These are phyloP conservation scores for Anodontia alba DNA, from an alignment of 2,888 invertebrate genomes.

Conservation along the genomic window DNA sequence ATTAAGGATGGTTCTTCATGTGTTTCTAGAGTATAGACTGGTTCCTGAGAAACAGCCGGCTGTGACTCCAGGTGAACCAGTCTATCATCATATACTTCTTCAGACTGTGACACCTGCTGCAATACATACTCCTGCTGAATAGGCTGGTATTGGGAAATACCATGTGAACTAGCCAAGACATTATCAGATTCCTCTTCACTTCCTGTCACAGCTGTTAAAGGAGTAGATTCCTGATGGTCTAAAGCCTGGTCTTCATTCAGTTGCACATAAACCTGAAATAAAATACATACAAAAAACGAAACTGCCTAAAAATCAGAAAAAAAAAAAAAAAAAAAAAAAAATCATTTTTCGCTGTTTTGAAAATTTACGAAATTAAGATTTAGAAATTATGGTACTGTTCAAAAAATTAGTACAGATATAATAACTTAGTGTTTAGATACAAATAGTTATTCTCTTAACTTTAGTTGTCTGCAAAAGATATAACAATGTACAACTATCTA, in stretches of 20 bases:
- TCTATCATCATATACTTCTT: background rate
- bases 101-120: slow-evolving; percentile 2
- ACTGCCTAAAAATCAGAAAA: no score
- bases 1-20: slow-evolving; percentile 1
- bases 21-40: slow-evolving; percentile 29
- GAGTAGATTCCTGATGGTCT: background rate
- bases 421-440: no score
- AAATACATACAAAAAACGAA: no score
- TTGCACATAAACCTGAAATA: background rate
- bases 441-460: no score
- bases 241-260: background rate
- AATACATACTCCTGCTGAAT: background rate
- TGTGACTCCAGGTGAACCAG: background rate
- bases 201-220: background rate
- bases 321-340: no score
- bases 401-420: no score
- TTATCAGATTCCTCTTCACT: background rate
- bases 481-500: no score
- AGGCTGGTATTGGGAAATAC: slow-evolving; percentile 1
- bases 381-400: no score
- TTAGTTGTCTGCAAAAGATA: no score
- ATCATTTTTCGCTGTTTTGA: no score
- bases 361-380: no score
- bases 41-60: background rate
- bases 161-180: slow-evolving; percentile 3